These are phyloP conservation scores for Latrodectus geometricus DNA, from an alignment of 1,140 invertebrate genomes.

Conservation along the genomic window DNA sequence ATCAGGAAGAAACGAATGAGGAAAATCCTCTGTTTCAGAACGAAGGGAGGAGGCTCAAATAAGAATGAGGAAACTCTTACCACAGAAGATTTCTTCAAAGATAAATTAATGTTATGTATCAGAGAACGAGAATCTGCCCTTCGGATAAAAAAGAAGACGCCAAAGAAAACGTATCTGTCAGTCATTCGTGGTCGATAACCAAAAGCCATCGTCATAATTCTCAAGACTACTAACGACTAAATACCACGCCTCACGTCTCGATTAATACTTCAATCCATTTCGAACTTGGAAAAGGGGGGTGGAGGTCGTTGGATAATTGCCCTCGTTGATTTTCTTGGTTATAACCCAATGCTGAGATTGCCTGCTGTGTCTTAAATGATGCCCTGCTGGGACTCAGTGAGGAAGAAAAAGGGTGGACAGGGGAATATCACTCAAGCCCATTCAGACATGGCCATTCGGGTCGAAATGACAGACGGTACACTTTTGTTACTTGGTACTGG, in stretches of 20 bases:
- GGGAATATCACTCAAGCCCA: constrained; percentile 28
- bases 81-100: too few relatives aligned
- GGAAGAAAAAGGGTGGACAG: constrained; percentile 46
- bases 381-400: constrained; percentile 36
- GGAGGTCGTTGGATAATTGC: constrained; percentile 32
- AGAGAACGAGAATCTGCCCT: too few relatives aligned
- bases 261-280: constrained; percentile 27
- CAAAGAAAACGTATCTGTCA: too few relatives aligned
- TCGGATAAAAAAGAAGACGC: too few relatives aligned
- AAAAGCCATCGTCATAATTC: constrained; percentile 33
- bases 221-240: not conserved
- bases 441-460: too few relatives aligned
- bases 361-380: constrained; percentile 38
- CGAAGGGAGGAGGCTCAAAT: too few relatives aligned
- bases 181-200: constrained; percentile 34
- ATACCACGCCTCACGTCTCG: not conserved
- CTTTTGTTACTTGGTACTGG: too few relatives aligned
- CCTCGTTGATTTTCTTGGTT: constrained; percentile 47
- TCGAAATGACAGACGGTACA: too few relatives aligned
- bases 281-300: not conserved
- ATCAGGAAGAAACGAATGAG: too few relatives aligned
- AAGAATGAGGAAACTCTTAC: too few relatives aligned
- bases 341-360: not conserved
- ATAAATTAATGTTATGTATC: too few relatives aligned
- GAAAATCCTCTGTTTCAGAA: too few relatives aligned